Base-by-base conservation (phyloP, 1,140 invertebrate genomes). In the Andricus grossulariae region DNA sequence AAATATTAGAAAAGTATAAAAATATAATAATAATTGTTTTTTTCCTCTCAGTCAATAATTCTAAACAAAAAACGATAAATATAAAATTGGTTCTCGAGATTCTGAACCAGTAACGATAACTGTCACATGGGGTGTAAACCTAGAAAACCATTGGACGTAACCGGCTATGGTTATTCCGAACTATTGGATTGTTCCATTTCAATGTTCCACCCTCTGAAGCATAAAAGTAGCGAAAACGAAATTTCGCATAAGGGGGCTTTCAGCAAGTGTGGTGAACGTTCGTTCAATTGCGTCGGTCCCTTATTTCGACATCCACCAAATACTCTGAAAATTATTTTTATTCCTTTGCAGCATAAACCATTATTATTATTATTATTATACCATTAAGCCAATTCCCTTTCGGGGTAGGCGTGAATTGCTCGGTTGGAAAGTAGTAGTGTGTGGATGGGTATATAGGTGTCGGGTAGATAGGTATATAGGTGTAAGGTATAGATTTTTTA, bases 181-280 rank as follows among this genome's bases (percentile, higher is more conserved):
- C 88, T 88, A 11, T 79, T 85, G 82, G 83, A 88, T 85, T 82
- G 81, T 88, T 87, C 88, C 87, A 88, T 90, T 89, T 89, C 89
- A 87, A 89, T 90, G 86, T 89, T 87, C 86, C 85, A 85, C 84
- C 85, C 83, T 77, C 84, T 77, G 79, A 80, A 87, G 88, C 87
- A 84, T 88, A 87, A 90, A 89, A 90, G 88, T 90, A 86, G 87
- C 84, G 85, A 83, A 73, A 80, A 16, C 57, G 57, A 39, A 66
- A 66, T 21, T 66, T 66, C 57, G 16, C 57, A 16, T 39, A 66
- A 32, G 32, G 19, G 25, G 13, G 16, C 16, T 32, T 39, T 6
- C 57, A 13, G 13, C n/a, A 54, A 54, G 52, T 54, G 52, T 32
- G 39, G 39, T 8, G 7, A 16, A 66, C 25, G 12, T 66, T 66